Evolutionary conservation across 2,797 vertebrate species (phyloP).

Genomic region (Alauda arvensis): DNA sequence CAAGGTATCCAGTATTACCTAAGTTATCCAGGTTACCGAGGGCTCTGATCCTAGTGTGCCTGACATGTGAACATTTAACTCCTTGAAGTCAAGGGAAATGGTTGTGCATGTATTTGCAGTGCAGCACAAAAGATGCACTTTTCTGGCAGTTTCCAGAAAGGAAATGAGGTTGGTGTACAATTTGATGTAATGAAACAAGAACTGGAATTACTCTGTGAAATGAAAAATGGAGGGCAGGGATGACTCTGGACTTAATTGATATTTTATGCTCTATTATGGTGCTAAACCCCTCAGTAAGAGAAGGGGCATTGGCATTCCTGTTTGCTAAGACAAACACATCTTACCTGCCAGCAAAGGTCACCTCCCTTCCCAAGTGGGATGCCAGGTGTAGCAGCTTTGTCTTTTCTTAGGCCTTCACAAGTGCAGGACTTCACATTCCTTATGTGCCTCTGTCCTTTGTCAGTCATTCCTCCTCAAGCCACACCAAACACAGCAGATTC

Average conservation of each 20-base stretch:
- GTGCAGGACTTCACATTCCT: not conserved
- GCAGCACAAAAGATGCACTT: not conserved
- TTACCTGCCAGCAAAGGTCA: not conserved
- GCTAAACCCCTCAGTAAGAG: not conserved
- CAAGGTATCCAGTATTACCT: not conserved
- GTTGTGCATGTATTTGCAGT: not conserved
- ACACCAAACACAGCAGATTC: not conserved
- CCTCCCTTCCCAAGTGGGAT: not conserved
- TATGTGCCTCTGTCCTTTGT: not conserved
- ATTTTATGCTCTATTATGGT: not conserved
- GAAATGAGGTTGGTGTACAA: not conserved
- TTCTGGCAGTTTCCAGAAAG: not conserved
- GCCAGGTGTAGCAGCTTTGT: not conserved
- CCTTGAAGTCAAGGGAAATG: not conserved
- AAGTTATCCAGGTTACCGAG: not conserved
- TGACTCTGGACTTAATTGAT: not conserved
- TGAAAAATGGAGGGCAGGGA: not conserved
- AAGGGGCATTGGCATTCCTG: not conserved
- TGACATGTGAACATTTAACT: not conserved
- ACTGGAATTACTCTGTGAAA: not conserved
- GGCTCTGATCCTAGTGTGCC: not conserved
- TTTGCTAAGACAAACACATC: not conserved
- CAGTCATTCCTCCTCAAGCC: not conserved
- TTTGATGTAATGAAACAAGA: not conserved
- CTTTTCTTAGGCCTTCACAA: not conserved